Percentiles rank a stretch among this genome's conserved stretches.
Evolutionary conservation across 1,140 invertebrate species (phyloP).

Genomic region (Drosophila dunni): DNA sequence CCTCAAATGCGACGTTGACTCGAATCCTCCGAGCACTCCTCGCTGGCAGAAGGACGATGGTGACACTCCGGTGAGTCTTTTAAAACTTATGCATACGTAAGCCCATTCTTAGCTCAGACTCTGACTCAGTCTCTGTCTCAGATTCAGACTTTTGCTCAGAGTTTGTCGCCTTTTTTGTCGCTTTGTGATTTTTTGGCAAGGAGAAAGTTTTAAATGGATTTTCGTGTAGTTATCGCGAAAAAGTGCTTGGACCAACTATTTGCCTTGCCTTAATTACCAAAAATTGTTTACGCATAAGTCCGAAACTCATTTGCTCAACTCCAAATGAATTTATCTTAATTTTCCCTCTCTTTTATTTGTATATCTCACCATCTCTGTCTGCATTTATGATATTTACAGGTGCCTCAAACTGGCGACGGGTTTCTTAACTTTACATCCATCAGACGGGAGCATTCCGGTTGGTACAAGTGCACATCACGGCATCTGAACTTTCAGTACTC

Average conservation of each 20-base stretch:
- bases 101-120: conserved; percentile 2
- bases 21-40: conserved; percentile 94
- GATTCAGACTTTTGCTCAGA: conserved; percentile 9
- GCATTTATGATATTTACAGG: conserved; percentile 77
- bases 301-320: conserved; percentile 48
- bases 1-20: conserved; percentile 95
- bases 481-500: conserved; percentile 93
- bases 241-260: conserved; percentile 60
- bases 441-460: conserved; percentile 91
- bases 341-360: neutral
- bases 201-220: conserved; percentile 80
- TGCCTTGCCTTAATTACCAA: conserved; percentile 77
- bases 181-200: conserved; percentile 66
- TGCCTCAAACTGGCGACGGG: conserved; percentile 89
- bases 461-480: conserved; percentile 94
- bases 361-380: neutral
- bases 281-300: conserved; percentile 75
- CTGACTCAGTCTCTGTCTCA: neutral
- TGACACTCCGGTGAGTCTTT: conserved; percentile 86
- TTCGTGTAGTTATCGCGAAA: conserved; percentile 66
- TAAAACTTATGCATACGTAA: conserved; percentile 35
- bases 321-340: conserved; percentile 18
- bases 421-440: conserved; percentile 93
- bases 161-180: conserved; percentile 3
- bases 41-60: conserved; percentile 91